Base-by-base conservation (phyloP, 2,113 vertebrate species). In the Perca flavescens region DNA sequence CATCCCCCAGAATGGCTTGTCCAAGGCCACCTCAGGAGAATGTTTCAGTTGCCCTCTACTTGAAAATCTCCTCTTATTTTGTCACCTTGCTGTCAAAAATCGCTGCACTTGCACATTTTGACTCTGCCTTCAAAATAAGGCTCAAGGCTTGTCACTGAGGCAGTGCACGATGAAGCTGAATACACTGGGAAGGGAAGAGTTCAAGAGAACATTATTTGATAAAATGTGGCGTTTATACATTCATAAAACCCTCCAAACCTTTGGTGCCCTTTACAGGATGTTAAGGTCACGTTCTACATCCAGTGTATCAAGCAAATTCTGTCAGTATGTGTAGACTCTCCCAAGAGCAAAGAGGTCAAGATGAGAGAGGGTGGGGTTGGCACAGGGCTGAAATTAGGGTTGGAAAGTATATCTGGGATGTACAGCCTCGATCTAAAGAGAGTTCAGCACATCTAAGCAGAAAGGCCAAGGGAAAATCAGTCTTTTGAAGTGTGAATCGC, bases 401-500 rank as follows among this genome's bases (percentile, higher is more conserved):
- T 82, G 81, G 80, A 85, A 85, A 90, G 85, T 82, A 66, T 86
- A 90, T 90, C 82, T 76, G 77, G 62, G 80, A 83, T 88, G 71
- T 66, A 61, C 64, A 87, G 61, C 86, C 43, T 67, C 72, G 21
- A 90, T 91, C 89, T 85, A 83, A 88, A 84, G 83, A 82, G 83
- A 86, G 87, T 85, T 93, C 76, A 90, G 79, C 79, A 89, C 86
- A 90, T 89, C 88, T 88, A 76, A 91, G 88, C 79, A 82, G 69
- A 89, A 89, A 84, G 84, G 86, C 83, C 84, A 77, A 21, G 85
- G 91, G 90, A 80, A 80, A 89, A 91, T 92, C 82, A 82, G 85
- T 84, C 90, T 91, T 94, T 92, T 92, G 92, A 94, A 91, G 92
- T 93, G 64, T 61, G 85, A 91, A 91, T 91, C 40, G n/a, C 80